Conservation (phyloP, 2,888 invertebrate species). For the Odontocolon sp. region DNA sequence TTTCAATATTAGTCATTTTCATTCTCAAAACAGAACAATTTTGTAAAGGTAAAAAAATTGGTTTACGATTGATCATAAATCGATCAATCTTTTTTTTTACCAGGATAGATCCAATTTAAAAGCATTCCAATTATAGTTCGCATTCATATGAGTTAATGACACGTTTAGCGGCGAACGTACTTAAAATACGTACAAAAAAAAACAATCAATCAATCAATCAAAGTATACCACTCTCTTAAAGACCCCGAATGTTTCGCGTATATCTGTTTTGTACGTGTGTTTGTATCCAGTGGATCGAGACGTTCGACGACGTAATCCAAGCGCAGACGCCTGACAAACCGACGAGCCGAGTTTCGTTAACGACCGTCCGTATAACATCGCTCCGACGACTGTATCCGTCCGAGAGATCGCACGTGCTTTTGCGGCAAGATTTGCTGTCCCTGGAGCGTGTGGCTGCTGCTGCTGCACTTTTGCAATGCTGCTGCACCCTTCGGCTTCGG, state of each 20-base stretch:
- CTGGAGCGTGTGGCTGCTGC: constrained; percentile 34
- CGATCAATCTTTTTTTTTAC: no score
- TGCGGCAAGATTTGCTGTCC: constrained; percentile 10
- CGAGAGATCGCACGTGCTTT: constrained; percentile 43
- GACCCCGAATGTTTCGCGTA: neutral
- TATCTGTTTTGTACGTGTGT: neutral
- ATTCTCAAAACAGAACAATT: no score
- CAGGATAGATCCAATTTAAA: no score
- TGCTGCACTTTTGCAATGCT: constrained; percentile 37
- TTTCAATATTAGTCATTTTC: no score
- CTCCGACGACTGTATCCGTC: constrained; percentile 66
- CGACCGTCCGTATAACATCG: constrained; percentile 59
- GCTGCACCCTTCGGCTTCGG: constrained; percentile 3
- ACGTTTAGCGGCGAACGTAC: no score
- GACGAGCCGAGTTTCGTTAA: constrained; percentile 70
- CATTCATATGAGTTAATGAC: no score
- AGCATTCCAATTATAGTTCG: no score
- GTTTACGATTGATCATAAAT: no score
- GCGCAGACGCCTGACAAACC: constrained; percentile 69
- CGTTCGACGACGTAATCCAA: constrained; percentile 69
- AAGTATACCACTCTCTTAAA: neutral
- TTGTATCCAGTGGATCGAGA: constrained; percentile 37
- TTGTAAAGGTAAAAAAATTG: no score
- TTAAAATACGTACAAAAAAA: neutral
- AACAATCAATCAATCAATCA: neutral